A percentile compares a stretch with the other conserved stretches of the same genome.
Evolutionary conservation across 2,797 vertebrate species (phyloP).

Genomic region (Molossus alvarezi): DNA sequence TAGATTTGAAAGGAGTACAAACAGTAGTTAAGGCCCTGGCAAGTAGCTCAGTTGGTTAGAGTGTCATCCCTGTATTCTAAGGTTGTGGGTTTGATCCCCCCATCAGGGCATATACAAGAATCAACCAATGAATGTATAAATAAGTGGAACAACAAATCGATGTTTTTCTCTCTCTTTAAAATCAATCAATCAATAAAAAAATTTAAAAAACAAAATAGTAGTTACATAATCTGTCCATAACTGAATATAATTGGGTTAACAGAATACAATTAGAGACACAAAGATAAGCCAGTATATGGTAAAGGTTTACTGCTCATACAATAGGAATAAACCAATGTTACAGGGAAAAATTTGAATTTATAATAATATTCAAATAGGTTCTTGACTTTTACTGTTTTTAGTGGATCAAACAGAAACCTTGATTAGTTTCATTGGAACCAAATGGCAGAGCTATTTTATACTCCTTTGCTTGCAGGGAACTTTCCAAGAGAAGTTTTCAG

Average conservation of each 20-base stretch:
- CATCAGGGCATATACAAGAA: neutral
- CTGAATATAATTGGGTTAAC: neutral
- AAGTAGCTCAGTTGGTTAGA: neutral
- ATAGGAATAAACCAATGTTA: neutral
- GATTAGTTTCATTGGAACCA: constrained; percentile 48
- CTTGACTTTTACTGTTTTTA: constrained; percentile 30
- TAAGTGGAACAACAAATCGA: neutral
- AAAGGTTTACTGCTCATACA: neutral
- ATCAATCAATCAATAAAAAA: neutral
- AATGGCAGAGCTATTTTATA: neutral
- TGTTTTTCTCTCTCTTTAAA: neutral
- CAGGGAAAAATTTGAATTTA: neutral
- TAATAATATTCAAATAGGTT: constrained; percentile 56
- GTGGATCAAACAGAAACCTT: constrained; percentile 23
- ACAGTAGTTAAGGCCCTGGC: neutral
- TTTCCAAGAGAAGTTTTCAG: constrained; percentile 34
- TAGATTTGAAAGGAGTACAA: constrained; percentile 50
- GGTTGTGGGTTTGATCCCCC: neutral
- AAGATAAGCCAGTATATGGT: constrained; percentile 30
- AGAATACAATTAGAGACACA: constrained; percentile 26
- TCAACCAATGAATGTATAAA: neutral
- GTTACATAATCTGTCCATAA: neutral
- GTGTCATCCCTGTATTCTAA: neutral
- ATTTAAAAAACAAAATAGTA: neutral
- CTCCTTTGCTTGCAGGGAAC: neutral